phyloP scores from a whole-genome alignment of 1,140 invertebrate species.

The Zaprionus tsacasi region DNA sequence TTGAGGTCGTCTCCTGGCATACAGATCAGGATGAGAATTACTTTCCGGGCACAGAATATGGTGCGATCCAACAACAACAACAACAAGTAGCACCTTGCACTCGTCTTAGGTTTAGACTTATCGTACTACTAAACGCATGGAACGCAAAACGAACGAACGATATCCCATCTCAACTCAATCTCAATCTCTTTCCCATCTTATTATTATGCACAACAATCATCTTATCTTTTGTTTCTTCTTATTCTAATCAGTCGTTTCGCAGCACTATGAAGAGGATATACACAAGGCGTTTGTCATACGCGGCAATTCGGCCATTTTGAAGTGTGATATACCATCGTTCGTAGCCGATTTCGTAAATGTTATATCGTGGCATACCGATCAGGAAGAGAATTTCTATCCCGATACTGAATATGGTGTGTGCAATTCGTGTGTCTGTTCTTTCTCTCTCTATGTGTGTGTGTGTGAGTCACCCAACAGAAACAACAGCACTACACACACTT shows the following conservation, averaged over 20 bases:
- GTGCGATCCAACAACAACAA: constrained; percentile 55
- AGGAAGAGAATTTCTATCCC: constrained; percentile 89
- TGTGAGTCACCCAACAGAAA: constrained; percentile 36
- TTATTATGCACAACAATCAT: constrained; percentile 8
- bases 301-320: constrained; percentile 95
- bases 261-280: constrained; percentile 94
- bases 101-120: constrained; percentile 39
- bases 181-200: constrained; percentile 29
- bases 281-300: constrained; percentile 96
- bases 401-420: constrained; percentile 87
- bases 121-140: constrained; percentile 68
- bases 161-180: constrained; percentile 22
- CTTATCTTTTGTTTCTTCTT: constrained; percentile 55
- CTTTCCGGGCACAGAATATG: constrained; percentile 83
- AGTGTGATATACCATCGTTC: constrained; percentile 96
- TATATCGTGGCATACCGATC: constrained; percentile 93
- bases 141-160: constrained; percentile 12
- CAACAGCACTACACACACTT: constrained; percentile 39
- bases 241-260: constrained; percentile 89
- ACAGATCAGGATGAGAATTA: constrained; percentile 90
- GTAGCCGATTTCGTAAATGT: constrained; percentile 96
- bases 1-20: constrained; percentile 94
- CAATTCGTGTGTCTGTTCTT: background rate
- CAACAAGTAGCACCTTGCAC: constrained; percentile 16
- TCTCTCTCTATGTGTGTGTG: constrained; percentile 32